Base-by-base conservation (phyloP, 2,888 invertebrate species). In the Craniophora ligustri region DNA sequence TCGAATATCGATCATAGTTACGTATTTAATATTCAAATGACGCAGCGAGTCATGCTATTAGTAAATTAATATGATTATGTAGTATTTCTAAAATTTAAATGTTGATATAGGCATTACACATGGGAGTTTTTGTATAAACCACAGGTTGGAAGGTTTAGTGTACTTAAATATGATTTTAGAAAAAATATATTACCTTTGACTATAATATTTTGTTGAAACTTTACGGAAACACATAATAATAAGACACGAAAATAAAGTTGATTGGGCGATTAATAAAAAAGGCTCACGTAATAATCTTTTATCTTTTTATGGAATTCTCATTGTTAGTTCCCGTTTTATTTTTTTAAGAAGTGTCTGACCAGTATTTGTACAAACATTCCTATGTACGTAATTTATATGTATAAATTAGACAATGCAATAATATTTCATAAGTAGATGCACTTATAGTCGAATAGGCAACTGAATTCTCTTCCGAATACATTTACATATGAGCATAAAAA, bases 371-470 rank as follows among this genome's bases (percentile, higher is more conserved):
- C 26, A 26, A 26, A 26, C 5, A 26, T n/a, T 26, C 26, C 26
- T 26, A n/a, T n/a, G 26, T 1, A n/a, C n/a, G 26, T 26, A 26
- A 70, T 73, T 66, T 73, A 78, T 81, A 72, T 61, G 46, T 68
- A 53, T 68, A 55, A 79, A 81, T 82, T 91, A 90, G 88, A 76
- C 71, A 84, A 88, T 82, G 92, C 92, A 92, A 92, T 92, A 92
- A 91, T 92, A 90, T 85, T 87, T 88, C 73, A 81, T 91, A 90
- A 90, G 91, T 92, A 92, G 91, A 73, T 88, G 91, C 91, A 91
- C 91, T 85, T 75, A 81, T 90, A 89, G 86, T 51, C 55, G 63
- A 69, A 64, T 75, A 79, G 74, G 71, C 67, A 72, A 76, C 72
- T 79, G 77, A 76, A 78, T 75, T 74, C 68, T 82, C 77, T 82